Evolutionary conservation across 2,888 invertebrate genomes (phyloP).

Genomic region (Athripsodes cinereus): DNA sequence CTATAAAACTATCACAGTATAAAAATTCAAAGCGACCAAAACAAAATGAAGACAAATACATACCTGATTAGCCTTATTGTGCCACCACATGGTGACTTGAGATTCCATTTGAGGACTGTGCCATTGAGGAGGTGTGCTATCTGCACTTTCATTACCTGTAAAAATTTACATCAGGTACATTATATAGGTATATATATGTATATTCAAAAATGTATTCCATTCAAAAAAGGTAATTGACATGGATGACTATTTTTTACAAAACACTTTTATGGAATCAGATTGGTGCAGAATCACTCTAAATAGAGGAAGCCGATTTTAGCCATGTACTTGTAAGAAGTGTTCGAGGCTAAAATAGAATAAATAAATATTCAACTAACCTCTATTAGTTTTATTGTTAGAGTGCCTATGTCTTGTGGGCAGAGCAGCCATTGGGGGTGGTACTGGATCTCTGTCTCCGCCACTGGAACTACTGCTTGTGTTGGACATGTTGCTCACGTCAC

Average conservation of each 20-base stretch:
- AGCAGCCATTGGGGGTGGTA: conserved; percentile 23
- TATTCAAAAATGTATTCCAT: no score
- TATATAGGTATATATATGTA: no score
- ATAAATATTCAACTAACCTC: conserved; percentile 20
- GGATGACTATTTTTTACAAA: no score
- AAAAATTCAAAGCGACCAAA: no score
- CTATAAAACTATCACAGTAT: no score
- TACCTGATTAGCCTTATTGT: conserved; percentile 35
- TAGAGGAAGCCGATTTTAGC: no score
- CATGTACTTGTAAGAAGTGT: background rate
- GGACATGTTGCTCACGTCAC: conserved; percentile 13
- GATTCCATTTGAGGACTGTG: conserved; percentile 30
- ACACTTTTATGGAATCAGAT: no score
- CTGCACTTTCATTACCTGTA: conserved; percentile 15
- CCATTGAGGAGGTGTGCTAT: conserved; percentile 19
- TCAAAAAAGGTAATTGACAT: no score
- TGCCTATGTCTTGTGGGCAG: conserved; percentile 12
- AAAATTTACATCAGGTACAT: no score
- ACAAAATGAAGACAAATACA: background rate
- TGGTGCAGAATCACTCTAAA: no score
- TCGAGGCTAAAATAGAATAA: background rate
- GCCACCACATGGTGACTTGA: conserved; percentile 30
- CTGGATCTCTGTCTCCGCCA: conserved; percentile 16
- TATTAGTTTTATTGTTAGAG: conserved; percentile 15
- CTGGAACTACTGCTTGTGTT: conserved; percentile 20